Base-by-base conservation (phyloP, 1,140 invertebrate genomes). In the Drosophila serrata region DNA sequence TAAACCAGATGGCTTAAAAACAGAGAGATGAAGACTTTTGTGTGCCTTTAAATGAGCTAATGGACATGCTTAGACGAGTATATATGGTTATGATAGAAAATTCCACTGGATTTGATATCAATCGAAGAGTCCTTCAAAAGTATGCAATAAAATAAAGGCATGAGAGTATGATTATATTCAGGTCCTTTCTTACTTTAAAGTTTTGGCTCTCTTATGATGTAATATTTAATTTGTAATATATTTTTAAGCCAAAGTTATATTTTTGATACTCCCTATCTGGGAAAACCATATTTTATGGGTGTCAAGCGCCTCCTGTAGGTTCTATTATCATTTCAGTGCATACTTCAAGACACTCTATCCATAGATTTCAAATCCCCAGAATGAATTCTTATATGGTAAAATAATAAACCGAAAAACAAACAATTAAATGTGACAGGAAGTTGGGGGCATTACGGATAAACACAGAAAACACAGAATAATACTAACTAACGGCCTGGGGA, bases 401-500 rank as follows among this genome's bases (percentile, higher is more conserved):
- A n/a, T 17, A 11, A 37, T 53, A 35, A 35, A 31, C 11, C 11
- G 8, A 7, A 9, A 49, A 35, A 11, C 13, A 15, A 11, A 37
- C 22, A 8, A 17, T 8, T 3, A 22, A 37, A n/a, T n/a, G 33
- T 37, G 51, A 55, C 51, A 55, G 51, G 51, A 55, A 24, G 33
- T 24, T 37, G 33, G 19, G 51, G 51, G 51, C 51, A 37, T 55
- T 55, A 55, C 45, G 22, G 7, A 24, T 22, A n/a, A 22, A 37
- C 19, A 55, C 33, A 24, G 33, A n/a, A 24, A 31, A 58, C 31
- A 19, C 12, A 31, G 33, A 45, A 17, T 6, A 4, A n/a, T 17
- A 29, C 51, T 35, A 29, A 15, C 35, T 55, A 55, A 55, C 51
- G 51, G 51, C 51, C 51, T 24, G 51, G 51, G 51, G 33, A 55